These are phyloP conservation scores for Mythimna lalbum DNA, from an alignment of 2,888 invertebrate species.

Conservation along the genomic window DNA sequence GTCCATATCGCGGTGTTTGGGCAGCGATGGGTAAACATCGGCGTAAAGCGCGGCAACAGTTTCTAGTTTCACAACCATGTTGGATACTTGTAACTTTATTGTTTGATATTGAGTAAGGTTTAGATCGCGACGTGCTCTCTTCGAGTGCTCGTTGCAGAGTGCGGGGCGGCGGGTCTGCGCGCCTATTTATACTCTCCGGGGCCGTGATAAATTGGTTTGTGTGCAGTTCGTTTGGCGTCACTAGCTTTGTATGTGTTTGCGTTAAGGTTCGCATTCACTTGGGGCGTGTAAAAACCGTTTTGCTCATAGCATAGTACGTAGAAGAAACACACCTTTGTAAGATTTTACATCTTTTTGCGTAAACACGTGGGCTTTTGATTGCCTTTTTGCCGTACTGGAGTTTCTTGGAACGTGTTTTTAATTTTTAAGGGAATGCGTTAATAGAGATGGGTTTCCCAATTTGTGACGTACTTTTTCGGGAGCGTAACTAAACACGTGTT, in stretches of 20 bases:
- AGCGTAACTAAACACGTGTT: neutral
- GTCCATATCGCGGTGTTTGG: conserved; percentile 78
- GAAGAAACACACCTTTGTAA: conserved; percentile 59
- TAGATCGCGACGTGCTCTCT: conserved; percentile 72
- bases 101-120: conserved; percentile 49
- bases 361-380: conserved; percentile 41
- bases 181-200: conserved; percentile 76
- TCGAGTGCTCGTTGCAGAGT: conserved; percentile 75
- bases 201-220: conserved; percentile 71
- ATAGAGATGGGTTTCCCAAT: conserved; percentile 20
- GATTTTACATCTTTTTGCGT: conserved; percentile 45
- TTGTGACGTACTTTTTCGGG: conserved; percentile 1
- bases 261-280: conserved; percentile 63
- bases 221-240: conserved; percentile 74
- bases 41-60: conserved; percentile 79
- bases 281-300: conserved; percentile 65
- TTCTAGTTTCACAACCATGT: conserved; percentile 85
- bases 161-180: conserved; percentile 73
- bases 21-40: conserved; percentile 77
- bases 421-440: conserved; percentile 7
- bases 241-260: conserved; percentile 67
- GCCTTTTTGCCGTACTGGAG: conserved; percentile 32
- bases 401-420: conserved; percentile 51
- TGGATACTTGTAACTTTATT: conserved; percentile 61
- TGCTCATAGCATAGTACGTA: conserved; percentile 51